Percentiles rank a stretch among this genome's conserved stretches.
phyloP scores from a whole-genome alignment of 2,888 invertebrate species.

The Blastobasis lacticolella region DNA sequence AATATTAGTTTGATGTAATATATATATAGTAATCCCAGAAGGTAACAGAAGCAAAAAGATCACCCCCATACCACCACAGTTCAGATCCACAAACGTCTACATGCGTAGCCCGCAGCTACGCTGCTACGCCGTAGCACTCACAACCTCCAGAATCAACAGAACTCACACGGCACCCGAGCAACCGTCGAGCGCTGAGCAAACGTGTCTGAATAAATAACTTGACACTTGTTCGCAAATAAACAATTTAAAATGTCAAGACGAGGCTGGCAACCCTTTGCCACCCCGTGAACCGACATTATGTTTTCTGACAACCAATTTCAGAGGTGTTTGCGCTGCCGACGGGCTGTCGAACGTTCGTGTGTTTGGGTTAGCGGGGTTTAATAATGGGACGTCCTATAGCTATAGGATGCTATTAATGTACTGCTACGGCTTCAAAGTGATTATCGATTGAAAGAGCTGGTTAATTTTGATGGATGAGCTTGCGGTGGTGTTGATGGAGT shows the following conservation, averaged over 20 bases:
- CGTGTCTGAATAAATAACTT: conserved; percentile 64
- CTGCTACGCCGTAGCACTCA: conserved; percentile 1
- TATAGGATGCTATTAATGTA: too few relatives aligned
- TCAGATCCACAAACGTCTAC: too few relatives aligned
- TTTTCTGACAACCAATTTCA: conserved; percentile 66
- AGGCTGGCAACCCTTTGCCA: conserved; percentile 50
- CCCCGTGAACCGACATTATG: conserved; percentile 46
- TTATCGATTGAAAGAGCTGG: too few relatives aligned
- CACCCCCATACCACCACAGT: too few relatives aligned
- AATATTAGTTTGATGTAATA: too few relatives aligned
- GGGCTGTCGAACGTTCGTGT: conserved; percentile 10
- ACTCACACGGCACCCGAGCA: conserved; percentile 13
- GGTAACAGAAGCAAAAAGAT: too few relatives aligned
- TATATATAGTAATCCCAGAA: too few relatives aligned
- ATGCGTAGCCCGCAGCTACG: not conserved
- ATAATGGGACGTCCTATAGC: too few relatives aligned
- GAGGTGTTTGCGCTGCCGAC: conserved; percentile 41
- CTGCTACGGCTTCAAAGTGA: too few relatives aligned
- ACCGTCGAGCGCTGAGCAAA: conserved; percentile 7
- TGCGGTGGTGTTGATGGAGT: too few relatives aligned
- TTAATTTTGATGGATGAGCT: too few relatives aligned
- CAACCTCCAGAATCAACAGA: conserved; percentile 3
- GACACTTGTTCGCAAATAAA: conserved; percentile 72
- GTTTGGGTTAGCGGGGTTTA: too few relatives aligned
- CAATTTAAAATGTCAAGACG: conserved; percentile 72